Evolutionary conservation across 2,797 vertebrate species (phyloP), one percentile per base, ranked within the genome.

Genomic region (Brachymystax lenok): DNA sequence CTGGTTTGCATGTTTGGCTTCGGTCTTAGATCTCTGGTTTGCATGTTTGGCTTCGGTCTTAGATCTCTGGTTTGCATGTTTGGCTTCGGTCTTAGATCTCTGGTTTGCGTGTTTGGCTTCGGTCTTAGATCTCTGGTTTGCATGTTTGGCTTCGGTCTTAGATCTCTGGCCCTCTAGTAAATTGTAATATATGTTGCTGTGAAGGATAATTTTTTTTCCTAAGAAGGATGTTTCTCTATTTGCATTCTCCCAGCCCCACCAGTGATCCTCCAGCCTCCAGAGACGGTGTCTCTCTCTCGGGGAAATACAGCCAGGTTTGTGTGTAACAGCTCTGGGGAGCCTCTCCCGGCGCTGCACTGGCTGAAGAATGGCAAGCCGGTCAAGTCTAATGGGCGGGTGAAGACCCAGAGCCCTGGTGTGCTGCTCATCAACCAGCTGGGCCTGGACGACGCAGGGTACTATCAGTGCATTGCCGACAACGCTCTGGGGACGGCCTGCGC

Each of bases 341-440:
- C 98, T 0, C 71, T 92, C 0, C 97, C 97, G 0, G 76, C 83
- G 74, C 79, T 99, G 76, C 95, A 92, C 87, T 99, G 98, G 98
- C 91, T 98, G 81, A 97, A 96, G 92, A 94, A 99, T 0, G 97
- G 98, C 8, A 87, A 92, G 68, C 91, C 92, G 24, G 91, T 99
- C 80, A 91, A 90, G 77, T 94, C 96, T 74, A 95, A 96, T 2
- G 95, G 97, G 21, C 93, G 97, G 0, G 93, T 98, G 82, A 98
- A 97, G 91, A 95, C 94, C 74, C 98, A 98, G 91, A 95, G 92
- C 78, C 94, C 96, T 0, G 97, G 97, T 24, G 95, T 97, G 82
- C 90, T 99, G 8, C 96, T 99, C 80, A 98, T 99, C 91, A 99
- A 97, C 79, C 98, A 99, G 93, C 96, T 99, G 3, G 96, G 96